Percentiles rank a stretch among this genome's conserved stretches.
Conservation (phyloP, 2,113 vertebrate species). For the Octodon degus region DNA sequence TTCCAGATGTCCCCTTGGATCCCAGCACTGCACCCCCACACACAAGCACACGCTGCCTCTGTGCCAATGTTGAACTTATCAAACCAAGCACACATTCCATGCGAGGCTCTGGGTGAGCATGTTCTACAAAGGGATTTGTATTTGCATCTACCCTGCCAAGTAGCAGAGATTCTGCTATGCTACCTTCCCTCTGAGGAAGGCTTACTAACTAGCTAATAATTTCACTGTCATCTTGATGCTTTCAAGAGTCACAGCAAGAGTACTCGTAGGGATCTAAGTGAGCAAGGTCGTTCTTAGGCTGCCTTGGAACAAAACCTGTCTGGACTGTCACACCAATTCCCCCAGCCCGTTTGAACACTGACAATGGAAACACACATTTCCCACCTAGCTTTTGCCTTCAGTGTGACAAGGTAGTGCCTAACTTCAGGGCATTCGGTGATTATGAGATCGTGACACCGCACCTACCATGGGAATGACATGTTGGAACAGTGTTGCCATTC, state of each 20-base stretch:
- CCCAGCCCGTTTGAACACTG: slow-evolving; percentile 3
- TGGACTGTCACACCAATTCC: not conserved
- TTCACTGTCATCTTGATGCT: slow-evolving; percentile 22
- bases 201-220: slow-evolving; percentile 33
- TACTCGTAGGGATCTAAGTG: slow-evolving; percentile 37
- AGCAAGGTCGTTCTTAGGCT: slow-evolving; percentile 37
- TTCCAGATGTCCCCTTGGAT: not conserved
- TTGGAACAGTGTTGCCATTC: not conserved
- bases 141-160: not conserved
- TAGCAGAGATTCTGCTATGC: not conserved
- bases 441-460: slow-evolving; percentile 45
- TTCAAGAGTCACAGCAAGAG: slow-evolving; percentile 11
- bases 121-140: not conserved
- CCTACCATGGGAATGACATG: not conserved
- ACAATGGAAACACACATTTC: not conserved
- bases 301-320: slow-evolving; percentile 45
- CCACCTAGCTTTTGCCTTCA: not conserved
- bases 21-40: no score
- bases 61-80: not conserved
- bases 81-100: not conserved
- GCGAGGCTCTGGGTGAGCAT: not conserved
- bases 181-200: slow-evolving; percentile 9
- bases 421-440: not conserved
- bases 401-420: slow-evolving; percentile 23
- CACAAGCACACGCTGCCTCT: not conserved